Percentiles rank a stretch among this genome's conserved stretches.
Evolutionary conservation across 2,797 vertebrate genomes (phyloP).

Genomic region (Adrianichthys oophorus): DNA sequence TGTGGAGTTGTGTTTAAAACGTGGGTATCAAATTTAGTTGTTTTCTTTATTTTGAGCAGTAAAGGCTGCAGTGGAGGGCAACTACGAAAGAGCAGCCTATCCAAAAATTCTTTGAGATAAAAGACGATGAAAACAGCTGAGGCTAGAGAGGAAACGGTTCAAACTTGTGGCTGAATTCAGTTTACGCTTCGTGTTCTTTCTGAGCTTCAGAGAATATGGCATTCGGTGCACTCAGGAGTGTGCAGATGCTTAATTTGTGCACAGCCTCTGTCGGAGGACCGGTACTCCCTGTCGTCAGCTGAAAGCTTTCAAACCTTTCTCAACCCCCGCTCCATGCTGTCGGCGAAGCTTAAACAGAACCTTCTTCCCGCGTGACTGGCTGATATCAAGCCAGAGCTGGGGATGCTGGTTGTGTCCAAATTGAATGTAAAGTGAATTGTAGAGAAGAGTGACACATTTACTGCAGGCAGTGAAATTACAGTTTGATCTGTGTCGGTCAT

Average conservation of each 20-base stretch:
- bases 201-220: no score
- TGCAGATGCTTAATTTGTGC: no score
- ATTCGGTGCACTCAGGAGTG: no score
- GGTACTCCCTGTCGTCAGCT: constrained; percentile 42
- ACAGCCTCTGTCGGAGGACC: constrained; percentile 33
- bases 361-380: constrained; percentile 11
- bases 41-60: no score
- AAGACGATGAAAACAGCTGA: no score
- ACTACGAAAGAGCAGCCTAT: no score
- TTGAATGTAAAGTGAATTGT: constrained; percentile 13
- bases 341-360: constrained; percentile 27
- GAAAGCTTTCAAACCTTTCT: constrained; percentile 43
- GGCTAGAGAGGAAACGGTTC: no score
- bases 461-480: background rate
- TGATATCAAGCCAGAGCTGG: constrained; percentile 23
- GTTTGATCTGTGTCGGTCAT: constrained; percentile 2
- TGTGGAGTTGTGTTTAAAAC: background rate
- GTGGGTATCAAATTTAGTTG: no score
- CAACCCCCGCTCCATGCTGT: constrained; percentile 35
- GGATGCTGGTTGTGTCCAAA: constrained; percentile 27
- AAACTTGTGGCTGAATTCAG: no score
- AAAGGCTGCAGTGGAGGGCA: no score
- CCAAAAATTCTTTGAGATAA: no score
- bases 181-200: no score
- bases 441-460: background rate